phyloP scores from a whole-genome alignment of 1,140 invertebrate genomes.

The Pentalonia nigronervosa region DNA sequence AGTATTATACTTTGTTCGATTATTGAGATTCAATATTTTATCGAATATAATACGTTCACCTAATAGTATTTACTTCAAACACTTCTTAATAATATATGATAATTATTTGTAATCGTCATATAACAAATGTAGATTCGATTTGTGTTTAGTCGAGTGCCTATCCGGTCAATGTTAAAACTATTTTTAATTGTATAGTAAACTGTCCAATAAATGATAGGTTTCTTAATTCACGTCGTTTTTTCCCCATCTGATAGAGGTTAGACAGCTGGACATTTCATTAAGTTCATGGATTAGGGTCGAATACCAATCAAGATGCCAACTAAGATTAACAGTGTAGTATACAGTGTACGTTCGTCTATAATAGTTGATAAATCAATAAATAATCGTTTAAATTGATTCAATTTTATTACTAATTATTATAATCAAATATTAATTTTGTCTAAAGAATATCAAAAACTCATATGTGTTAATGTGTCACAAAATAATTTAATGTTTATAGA shows the following conservation, averaged over 20 bases:
- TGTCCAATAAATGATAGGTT: background rate
- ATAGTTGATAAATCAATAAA: background rate
- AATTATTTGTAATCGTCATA: no score
- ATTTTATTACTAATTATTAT: background rate
- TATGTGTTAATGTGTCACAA: background rate
- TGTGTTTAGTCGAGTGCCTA: background rate
- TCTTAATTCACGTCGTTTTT: background rate
- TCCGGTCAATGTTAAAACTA: background rate
- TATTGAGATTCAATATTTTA: no score
- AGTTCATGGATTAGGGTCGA: background rate
- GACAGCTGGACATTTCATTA: slow-evolving; percentile 6
- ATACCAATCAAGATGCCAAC: background rate
- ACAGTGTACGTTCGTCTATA: background rate
- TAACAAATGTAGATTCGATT: no score
- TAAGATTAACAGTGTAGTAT: background rate
- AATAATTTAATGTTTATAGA: background rate
- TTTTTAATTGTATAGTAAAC: background rate
- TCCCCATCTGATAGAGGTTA: background rate
- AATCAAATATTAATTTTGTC: background rate
- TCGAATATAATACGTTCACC: no score
- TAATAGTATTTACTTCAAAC: no score
- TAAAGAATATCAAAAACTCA: background rate
- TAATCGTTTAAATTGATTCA: background rate
- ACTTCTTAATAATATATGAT: no score
- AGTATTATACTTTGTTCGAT: no score